Percentiles rank a stretch among this genome's conserved stretches.
phyloP scores from a whole-genome alignment of 2,888 invertebrate species.

The Perizoma flavofasciatum region DNA sequence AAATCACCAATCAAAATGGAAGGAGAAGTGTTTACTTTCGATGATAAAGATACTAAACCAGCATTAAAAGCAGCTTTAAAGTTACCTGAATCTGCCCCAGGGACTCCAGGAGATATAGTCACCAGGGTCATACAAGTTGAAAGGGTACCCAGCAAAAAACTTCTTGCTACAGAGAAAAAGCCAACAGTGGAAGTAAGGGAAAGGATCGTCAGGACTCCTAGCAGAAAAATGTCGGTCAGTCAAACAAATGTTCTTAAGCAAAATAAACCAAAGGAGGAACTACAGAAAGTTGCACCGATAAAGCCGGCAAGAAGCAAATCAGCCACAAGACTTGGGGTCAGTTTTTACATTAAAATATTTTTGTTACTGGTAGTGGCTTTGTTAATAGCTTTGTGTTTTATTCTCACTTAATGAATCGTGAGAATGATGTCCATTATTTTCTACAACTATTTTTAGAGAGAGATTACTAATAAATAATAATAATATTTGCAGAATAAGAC shows the following conservation, averaged over 20 bases:
- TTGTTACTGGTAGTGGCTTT: conserved; percentile 69
- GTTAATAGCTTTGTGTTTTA: conserved; percentile 72
- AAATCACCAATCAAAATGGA: conserved; percentile 63
- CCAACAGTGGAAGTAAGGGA: conserved; percentile 72
- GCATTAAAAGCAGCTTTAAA: conserved; percentile 50
- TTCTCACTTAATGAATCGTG: conserved; percentile 52
- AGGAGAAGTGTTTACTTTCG: conserved; percentile 57
- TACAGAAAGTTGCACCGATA: conserved; percentile 66
- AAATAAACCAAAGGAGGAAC: conserved; percentile 58
- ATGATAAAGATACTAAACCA: conserved; percentile 60
- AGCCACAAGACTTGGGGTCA: conserved; percentile 79
- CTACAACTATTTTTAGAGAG: conserved; percentile 42
- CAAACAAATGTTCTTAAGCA: conserved; percentile 53
- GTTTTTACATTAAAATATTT: conserved; percentile 73
- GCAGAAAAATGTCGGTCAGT: conserved; percentile 55
- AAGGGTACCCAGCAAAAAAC: conserved; percentile 72
- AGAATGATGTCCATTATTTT: conserved; percentile 54
- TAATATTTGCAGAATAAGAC: conserved; percentile 81
- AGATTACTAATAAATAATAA: conserved; percentile 67
- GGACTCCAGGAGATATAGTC: conserved; percentile 63
- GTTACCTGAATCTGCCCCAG: conserved; percentile 46
- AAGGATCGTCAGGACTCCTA: conserved; percentile 75
- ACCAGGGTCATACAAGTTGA: conserved; percentile 78
- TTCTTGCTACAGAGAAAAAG: conserved; percentile 63
- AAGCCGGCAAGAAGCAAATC: conserved; percentile 81